phyloP scores from a whole-genome alignment of 2,797 vertebrate species.

The Pseudochirops cupreus region DNA sequence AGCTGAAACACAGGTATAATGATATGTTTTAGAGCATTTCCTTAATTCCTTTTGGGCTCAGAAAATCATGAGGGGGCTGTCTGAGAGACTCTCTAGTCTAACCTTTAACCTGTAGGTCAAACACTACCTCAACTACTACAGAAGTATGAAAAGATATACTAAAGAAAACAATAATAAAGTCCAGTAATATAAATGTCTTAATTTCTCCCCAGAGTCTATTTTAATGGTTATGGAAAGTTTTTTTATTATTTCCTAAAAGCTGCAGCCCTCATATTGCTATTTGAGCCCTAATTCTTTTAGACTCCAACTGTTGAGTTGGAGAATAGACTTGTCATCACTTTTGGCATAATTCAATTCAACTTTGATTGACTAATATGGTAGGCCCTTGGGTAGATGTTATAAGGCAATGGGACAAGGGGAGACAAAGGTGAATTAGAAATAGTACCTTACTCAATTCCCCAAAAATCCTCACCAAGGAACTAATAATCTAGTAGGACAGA shows the following conservation, averaged over 20 bases:
- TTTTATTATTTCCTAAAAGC: constrained; percentile 17
- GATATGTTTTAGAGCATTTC: background rate
- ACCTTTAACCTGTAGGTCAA: background rate
- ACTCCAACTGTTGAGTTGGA: background rate
- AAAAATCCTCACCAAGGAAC: background rate
- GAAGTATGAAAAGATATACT: background rate
- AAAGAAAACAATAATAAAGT: background rate
- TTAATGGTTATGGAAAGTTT: constrained; percentile 18
- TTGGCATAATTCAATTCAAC: background rate
- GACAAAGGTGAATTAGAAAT: background rate
- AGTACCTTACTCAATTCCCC: background rate
- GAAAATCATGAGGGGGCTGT: background rate
- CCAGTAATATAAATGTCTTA: background rate
- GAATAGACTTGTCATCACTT: background rate
- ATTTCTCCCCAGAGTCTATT: constrained; percentile 1
- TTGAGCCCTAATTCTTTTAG: background rate
- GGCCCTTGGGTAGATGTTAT: background rate
- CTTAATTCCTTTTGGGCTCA: background rate
- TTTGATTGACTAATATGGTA: background rate
- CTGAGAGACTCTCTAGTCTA: background rate
- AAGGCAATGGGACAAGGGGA: background rate
- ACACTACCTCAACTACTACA: constrained; percentile 1
- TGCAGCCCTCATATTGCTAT: background rate
- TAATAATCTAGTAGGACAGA: background rate
- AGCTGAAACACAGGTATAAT: background rate